Conservation (phyloP, 2,797 vertebrate species). For the Ispidina picta region DNA sequence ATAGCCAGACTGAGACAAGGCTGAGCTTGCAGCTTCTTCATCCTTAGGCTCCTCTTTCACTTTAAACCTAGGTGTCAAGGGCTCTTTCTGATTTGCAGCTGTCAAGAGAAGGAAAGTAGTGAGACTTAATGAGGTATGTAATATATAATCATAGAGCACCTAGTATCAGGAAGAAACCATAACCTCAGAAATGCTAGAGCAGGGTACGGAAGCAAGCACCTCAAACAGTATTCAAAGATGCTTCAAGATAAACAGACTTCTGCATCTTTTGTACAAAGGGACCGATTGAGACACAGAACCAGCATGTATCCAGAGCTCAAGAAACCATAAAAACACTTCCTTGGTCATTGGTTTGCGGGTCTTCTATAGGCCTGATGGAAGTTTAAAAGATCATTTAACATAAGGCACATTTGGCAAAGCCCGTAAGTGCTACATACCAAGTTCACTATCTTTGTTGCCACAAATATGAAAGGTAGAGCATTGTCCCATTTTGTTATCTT, state of each 20-base stretch:
- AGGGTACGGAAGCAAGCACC: background rate
- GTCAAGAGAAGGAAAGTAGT: slow-evolving; percentile 58
- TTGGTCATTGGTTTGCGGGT: background rate
- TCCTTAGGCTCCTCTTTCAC: slow-evolving; percentile 94
- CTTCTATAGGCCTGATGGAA: background rate
- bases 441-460: background rate
- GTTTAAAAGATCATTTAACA: background rate
- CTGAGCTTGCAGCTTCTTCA: slow-evolving; percentile 83
- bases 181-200: background rate
- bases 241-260: background rate
- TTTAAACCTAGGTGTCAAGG: slow-evolving; percentile 90
- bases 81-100: slow-evolving; percentile 98
- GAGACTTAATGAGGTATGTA: slow-evolving; percentile 6
- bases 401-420: background rate
- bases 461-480: background rate
- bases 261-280: background rate
- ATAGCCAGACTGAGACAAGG: slow-evolving; percentile 81
- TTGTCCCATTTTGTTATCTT: background rate
- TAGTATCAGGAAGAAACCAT: background rate
- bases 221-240: background rate
- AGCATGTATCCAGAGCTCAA: background rate
- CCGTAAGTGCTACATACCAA: background rate
- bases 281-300: background rate
- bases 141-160: background rate
- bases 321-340: background rate